Conservation (phyloP, 2,113 vertebrate species). For the Hiodon alosoides region DNA sequence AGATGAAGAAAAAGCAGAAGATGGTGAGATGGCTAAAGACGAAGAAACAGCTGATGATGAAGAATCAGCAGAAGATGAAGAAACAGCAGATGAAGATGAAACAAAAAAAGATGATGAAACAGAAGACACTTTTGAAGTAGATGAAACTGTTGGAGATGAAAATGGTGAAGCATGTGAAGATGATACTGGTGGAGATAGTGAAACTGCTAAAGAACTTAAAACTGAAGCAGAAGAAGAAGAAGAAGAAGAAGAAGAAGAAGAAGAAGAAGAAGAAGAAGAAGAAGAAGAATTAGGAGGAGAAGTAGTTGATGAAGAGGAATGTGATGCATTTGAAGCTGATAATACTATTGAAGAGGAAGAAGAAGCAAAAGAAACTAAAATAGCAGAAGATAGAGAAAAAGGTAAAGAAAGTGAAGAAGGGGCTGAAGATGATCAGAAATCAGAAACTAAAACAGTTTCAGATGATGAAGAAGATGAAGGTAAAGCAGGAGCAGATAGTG, state of each 20-base stretch:
- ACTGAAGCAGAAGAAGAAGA: too few relatives aligned
- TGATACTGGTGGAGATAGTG: not conserved
- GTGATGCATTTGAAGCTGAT: not conserved
- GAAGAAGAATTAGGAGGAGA: not conserved
- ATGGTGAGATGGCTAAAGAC: not conserved
- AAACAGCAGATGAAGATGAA: not conserved
- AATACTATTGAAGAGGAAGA: slow-evolving; percentile 12
- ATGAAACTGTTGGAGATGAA: not conserved
- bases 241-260: not conserved
- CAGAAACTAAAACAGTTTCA: not conserved
- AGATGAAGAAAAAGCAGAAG: not conserved
- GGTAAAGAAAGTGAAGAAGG: not conserved
- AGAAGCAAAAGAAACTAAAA: not conserved
- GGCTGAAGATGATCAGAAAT: not conserved
- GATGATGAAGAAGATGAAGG: slow-evolving; percentile 26
- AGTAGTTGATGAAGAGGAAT: not conserved
- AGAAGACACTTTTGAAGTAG: slow-evolving; percentile 13
- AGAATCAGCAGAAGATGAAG: not conserved
- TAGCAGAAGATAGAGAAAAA: not conserved
- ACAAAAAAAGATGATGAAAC: not conserved
- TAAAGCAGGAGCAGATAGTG: not conserved
- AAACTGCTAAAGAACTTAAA: not conserved
- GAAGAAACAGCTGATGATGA: not conserved
- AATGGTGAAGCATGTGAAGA: not conserved
- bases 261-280: not conserved